Evolutionary conservation across 1,140 invertebrate species (phyloP), one percentile per base, ranked within the genome.

Genomic region (Leptinotarsa lineolata): DNA sequence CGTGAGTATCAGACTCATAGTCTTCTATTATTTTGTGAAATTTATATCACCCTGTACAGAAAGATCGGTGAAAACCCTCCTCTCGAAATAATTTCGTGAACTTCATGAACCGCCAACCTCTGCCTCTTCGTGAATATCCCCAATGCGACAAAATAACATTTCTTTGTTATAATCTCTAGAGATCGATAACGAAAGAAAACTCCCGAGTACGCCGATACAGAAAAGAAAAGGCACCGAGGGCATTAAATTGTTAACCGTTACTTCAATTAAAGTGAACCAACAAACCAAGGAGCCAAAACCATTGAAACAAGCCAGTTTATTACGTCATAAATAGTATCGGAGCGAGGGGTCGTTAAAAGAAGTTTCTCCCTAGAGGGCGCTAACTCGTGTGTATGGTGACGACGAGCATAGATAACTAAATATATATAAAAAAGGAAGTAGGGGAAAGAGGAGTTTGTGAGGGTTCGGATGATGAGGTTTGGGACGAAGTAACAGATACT

Each of bases 311-410:
- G 64, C 48, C 67, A 70, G 61, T 76, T 76, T 76, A 76, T 76
- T 73, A 76, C 74, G 60, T 67, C 72, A 76, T 76, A 76, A 76
- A 76, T 76, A 76, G 71, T 76, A 76, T 73, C 71, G 68, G 68
- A 65, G 65, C 71, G 64, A 59, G 66, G 72, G 61, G 66, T 73
- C 74, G 74, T 76, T 76, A 76, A 76, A 76, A 76, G 74, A 73
- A 76, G 74, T 76, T 76, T 65, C 46, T 73, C 74, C 74, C 71
- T 54, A 68, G 74, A 73, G 74, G 67, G 68, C 71, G 67, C 67
- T 70, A 76, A 76, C 70, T 76, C 72, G 73, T 70, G 74, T 60
- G 71, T 54, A 67, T 69, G 59, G 63, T 39, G 63, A 45, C 68
- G 58, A 15, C 74, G 58, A 59, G 61, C 72, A 76, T 73, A 76